Evolutionary conservation across 2,888 invertebrate genomes (phyloP).

Genomic region (Sepioteuthis lessoniana): DNA sequence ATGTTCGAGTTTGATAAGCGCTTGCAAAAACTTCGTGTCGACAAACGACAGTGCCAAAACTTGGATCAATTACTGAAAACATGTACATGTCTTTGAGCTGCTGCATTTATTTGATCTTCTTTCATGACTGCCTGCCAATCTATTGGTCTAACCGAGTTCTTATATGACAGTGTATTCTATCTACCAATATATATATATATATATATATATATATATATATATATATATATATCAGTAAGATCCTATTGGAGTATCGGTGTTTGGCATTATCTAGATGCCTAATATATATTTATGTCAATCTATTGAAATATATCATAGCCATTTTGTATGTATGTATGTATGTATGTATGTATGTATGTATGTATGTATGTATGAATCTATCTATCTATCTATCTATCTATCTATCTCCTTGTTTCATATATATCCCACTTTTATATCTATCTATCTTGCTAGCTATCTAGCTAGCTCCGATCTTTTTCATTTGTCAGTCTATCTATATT

Average conservation of each 20-base stretch:
- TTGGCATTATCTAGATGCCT: no score
- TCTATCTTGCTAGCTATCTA: no score
- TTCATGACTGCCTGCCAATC: background rate
- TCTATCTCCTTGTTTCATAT: background rate
- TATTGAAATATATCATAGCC: no score
- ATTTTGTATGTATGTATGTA: background rate
- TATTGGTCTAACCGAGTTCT: background rate
- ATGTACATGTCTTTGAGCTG: background rate
- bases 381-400: background rate
- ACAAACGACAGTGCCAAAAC: background rate
- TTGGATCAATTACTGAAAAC: background rate
- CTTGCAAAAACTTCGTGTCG: background rate
- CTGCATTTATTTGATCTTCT: background rate
- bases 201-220: no score
- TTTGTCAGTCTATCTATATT: no score
- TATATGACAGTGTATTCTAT: background rate
- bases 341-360: background rate
- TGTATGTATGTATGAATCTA: background rate
- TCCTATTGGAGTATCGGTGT: no score
- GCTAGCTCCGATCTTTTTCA: no score
- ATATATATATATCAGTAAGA: no score
- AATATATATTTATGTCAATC: no score
- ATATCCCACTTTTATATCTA: no score
- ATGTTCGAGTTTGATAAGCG: background rate
- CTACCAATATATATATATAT: no score